Base-by-base conservation (phyloP, 2,888 invertebrate species). In the Drosophila sordidula region DNA sequence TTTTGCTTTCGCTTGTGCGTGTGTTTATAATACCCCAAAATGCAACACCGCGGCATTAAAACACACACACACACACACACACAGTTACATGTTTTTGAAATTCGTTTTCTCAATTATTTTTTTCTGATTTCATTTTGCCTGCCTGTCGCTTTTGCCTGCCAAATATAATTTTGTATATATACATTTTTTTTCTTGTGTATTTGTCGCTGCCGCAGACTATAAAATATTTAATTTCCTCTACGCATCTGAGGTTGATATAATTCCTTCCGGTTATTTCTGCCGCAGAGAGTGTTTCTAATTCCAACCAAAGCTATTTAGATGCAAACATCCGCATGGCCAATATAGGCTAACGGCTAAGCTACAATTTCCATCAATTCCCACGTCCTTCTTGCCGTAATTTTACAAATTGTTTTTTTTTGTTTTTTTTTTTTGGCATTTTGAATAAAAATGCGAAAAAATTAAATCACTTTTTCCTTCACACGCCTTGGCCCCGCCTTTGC, bases 181-280 rank as follows among this genome's bases (percentile, higher is more conserved):
- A 80, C 75, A 77, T 71, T 69, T 80, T 55, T 70, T 46, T 46
- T 14, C 44, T 44, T 45, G 18, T 39, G 4, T 29, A 26, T 25
- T 25, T 26, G 22, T 62, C 70, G 70, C 75, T 46, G 49, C 83
- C 89, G 80, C 87, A 79, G 70, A 80, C 84, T 80, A 81, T 81
- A 78, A 87, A 90, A 87, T 89, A 87, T 87, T 87, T 90, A 87
- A 87, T 87, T 87, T 87, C 87, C 87, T 87, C 51, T 61, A 57
- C 74, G 74, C 70, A 36, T 63, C 69, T 77, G 81, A 81, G 51
- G 51, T 79, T 59, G 70, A 70, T 76, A 79, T 90, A 89, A 87
- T 89, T 90, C 90, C 88, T 81, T 87, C 90, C 86, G 90, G 88
- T 71, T 85, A 79, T 77, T 85, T 75, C 75, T 65, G 70, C 57